Evolutionary conservation across 2,888 invertebrate genomes (phyloP).

Genomic region (Choreutis nemorana): DNA sequence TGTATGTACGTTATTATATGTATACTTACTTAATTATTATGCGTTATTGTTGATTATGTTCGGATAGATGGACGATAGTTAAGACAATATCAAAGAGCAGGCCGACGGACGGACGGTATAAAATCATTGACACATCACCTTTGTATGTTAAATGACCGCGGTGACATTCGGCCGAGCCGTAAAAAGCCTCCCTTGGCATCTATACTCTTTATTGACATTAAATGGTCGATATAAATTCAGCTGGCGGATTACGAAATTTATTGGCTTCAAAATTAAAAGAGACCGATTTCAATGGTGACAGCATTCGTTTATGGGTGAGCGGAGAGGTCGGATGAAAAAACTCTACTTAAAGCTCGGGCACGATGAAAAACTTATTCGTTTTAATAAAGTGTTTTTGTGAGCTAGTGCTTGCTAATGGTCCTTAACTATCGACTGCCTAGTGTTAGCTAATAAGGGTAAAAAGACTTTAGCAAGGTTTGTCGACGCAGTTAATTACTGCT

Average conservation of each 20-base stretch:
- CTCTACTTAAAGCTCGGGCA: constrained; percentile 20
- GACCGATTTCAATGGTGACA: constrained; percentile 64
- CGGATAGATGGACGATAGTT: not conserved
- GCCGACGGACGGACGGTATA: too few relatives aligned
- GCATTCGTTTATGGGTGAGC: constrained; percentile 45
- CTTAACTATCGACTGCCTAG: too few relatives aligned
- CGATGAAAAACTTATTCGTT: constrained; percentile 39
- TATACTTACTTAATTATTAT: too few relatives aligned
- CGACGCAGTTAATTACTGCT: too few relatives aligned
- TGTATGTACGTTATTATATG: too few relatives aligned
- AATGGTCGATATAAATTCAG: constrained; percentile 61
- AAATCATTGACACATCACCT: constrained; percentile 46
- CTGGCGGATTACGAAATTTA: constrained; percentile 63
- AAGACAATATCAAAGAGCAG: constrained; percentile 1
- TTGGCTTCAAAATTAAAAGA: constrained; percentile 62
- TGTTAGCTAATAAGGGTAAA: too few relatives aligned
- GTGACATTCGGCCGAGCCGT: constrained; percentile 32
- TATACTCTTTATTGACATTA: constrained; percentile 51
- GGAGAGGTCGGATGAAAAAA: constrained; percentile 29
- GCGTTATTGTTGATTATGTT: too few relatives aligned
- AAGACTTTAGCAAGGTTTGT: too few relatives aligned
- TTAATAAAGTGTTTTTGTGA: constrained; percentile 30
- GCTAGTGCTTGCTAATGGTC: too few relatives aligned
- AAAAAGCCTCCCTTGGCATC: constrained; percentile 32
- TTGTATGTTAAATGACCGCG: constrained; percentile 52